Evolutionary conservation across 2,797 vertebrate genomes (phyloP), one percentile per base, ranked within the genome.

Genomic region (Lerista edwardsae): DNA sequence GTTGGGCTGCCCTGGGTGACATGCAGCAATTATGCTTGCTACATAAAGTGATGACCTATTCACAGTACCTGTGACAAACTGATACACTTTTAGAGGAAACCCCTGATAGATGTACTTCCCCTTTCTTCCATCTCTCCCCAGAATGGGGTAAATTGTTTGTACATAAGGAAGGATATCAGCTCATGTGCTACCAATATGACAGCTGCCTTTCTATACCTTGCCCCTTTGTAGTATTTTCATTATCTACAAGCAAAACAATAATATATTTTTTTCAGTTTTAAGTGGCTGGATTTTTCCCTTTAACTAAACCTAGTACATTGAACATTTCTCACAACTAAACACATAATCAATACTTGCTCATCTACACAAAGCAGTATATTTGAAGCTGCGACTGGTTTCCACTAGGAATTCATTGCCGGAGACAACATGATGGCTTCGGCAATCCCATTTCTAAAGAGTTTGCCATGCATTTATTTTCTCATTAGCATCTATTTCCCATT

Each of bases 401-500:
- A 39, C 82, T 86, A 90, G 92, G 90, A 92, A 94, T 93, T 87
- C 73, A 89, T 92, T 86, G 90, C 92, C 91, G 87, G 86, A 92
- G 91, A 92, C 90, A 91, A 89, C 89, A 89, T 86, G 89, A 90
- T 87, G 82, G 90, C 88, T 92, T 88, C 83, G 89, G 90, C 91
- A 90, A 55, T 87, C 89, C 91, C 73, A 69, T 82, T 93, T 90
- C 92, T 90, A 90, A 90, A 92, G 90, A 19, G 80, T 85, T 80
- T 0, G 2, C 86, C 87, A 87, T 89, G 90, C 92, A 91, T 91
- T 95, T 94, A 89, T 94, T 94, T 95, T 92, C 91, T 94, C 94
- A 94, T 95, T 95, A 95, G 90, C 92, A 93, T 92, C 90, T 93
- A 91, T 83, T 93, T 94, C 87, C 91, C 90, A 93, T 92, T 94